Evolutionary conservation across 2,888 invertebrate species (phyloP).

Genomic region (Cantharis rustica): DNA sequence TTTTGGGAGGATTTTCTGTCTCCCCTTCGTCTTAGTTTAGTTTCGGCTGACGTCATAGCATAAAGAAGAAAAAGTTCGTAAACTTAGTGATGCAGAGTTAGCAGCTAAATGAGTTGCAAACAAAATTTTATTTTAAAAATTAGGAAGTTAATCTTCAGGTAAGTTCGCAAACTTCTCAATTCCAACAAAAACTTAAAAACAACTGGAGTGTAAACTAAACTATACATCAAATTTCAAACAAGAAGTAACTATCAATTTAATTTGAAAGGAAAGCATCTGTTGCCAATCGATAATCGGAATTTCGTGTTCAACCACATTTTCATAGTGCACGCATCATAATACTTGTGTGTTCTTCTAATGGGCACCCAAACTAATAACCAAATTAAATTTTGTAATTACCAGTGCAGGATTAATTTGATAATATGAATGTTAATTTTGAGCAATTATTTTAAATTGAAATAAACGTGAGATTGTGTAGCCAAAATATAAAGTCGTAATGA

Average conservation of each 20-base stretch:
- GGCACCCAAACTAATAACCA: neutral
- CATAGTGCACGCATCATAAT: neutral
- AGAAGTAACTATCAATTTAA: neutral
- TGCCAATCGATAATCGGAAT: neutral
- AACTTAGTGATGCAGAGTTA: neutral
- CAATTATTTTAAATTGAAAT: slow-evolving; percentile 33
- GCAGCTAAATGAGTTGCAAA: neutral
- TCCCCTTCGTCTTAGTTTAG: neutral
- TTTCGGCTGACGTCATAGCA: neutral
- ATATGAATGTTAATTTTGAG: slow-evolving; percentile 3
- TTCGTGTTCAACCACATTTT: neutral
- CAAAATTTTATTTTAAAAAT: neutral
- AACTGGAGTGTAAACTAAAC: neutral
- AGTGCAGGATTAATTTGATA: neutral
- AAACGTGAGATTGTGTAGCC: slow-evolving; percentile 44
- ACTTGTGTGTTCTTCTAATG: neutral
- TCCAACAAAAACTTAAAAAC: neutral
- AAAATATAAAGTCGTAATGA: slow-evolving; percentile 31
- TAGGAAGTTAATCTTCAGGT: neutral
- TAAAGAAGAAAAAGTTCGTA: neutral
- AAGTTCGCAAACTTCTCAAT: neutral
- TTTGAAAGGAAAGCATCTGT: neutral
- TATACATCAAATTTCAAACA: neutral
- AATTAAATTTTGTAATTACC: neutral
- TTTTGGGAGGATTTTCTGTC: neutral